Evolutionary conservation across 2,888 invertebrate genomes (phyloP), one percentile per base, ranked within the genome.

Genomic region (Lasioglossum calceatum): DNA sequence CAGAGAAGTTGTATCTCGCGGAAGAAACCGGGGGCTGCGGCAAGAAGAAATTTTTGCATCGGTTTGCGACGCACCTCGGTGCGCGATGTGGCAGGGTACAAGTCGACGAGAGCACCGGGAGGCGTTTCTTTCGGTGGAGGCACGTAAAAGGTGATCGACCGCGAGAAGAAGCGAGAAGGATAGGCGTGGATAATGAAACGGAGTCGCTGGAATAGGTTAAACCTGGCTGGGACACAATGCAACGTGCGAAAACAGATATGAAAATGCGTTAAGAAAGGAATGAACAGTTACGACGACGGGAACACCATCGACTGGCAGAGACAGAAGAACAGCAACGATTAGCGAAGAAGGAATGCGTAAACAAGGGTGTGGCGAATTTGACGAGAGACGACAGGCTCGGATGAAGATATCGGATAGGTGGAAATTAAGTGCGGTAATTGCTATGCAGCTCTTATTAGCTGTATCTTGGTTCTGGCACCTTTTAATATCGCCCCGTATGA

Each of bases 151-250:
- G 67, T 67, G 67, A 67, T 67, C 67, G 67, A 67, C 67, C 67
- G 67, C 67, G 67, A 36, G 67, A 67, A 67, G 67, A 36, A 67
- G 73, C 42, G 47, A 73, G 73, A 5, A 73, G 27, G 44, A 44
- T 73, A 73, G 42, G 73, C 73, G 73, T 36, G 67, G 67, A 67
- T 67, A 67, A 67, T 67, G 67, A 67, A 36, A 67, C 67, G 19
- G 67, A 36, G 67, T 36, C 67, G 67, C 16, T 16, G 32, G 67
- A 19, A 36, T 67, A 36, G 67, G 67, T 67, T 67, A 67, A 32
- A 36, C 50, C 27, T 19, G 67, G 10, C 54, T 67, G 67, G 36
- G 67, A 67, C 67, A 67, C 67, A 67, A 67, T 67, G 67, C 32
- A 3, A 36, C 67, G 67, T 67, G 67, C 67, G 67, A 67, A 67